Evolutionary conservation across 2,113 vertebrate species (phyloP), one percentile per base, ranked within the genome.

Genomic region (Pantherophis guttatus): DNA sequence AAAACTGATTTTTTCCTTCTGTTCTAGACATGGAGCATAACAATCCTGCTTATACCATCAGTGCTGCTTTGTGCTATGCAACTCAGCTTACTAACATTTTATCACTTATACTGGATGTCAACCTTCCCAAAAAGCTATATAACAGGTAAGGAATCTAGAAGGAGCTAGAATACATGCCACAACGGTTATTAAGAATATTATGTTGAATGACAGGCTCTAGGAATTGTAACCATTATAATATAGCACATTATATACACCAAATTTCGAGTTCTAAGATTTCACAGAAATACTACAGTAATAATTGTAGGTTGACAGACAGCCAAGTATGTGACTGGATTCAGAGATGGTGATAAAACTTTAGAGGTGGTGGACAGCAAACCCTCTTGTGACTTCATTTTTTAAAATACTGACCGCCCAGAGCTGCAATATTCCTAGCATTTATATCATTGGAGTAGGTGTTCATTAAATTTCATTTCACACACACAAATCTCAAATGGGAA

Each of bases 81-180:
- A 99, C 99, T 1, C 99, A 99, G 97, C 98, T 99, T 0, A 97
- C 98, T 97, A 99, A 98, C 97, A 99, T 98, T 95, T 95, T 99
- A 95, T 99, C 99, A 86, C 99, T 99, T 95, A 99, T 99, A 95
- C 98, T 99, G 86, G 98, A 99, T 58, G 97, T 99, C 55, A 99
- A 99, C 97, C 98, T 99, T 93, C 99, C 99, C 94, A 99, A 99
- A 97, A 99, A 98, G 95, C 98, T 99, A 94, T 99, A 98, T 96
- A 99, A 99, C 98, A 99, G 99, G 99, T 98, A 97, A 97, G 97
- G 33, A 81, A 81, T 81, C 96, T 1, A 7, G 65, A 57, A 92
- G 75, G 75, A 59, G 55, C 44, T n/a, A 24, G 81, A 90, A 75
- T 52, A 0, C 24, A 9, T 92, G 8, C 62, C 50, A 1, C 29